Conservation (phyloP, 2,888 invertebrate genomes). For the Drosophila crucigera region DNA sequence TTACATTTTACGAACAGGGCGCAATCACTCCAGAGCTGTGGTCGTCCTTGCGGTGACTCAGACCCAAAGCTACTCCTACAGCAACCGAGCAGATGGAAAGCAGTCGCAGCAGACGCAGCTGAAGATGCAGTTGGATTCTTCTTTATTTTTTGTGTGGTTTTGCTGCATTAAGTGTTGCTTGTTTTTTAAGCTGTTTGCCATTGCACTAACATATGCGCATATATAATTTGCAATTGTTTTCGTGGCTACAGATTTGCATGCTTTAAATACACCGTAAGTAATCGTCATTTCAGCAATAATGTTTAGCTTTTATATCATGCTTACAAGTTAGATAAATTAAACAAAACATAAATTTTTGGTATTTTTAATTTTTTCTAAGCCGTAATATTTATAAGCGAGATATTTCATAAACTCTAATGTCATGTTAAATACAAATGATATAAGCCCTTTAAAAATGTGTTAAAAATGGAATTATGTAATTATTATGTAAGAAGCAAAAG, state of each 20-base stretch:
- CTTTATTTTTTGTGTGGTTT: constrained; percentile 9
- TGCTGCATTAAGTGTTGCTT: constrained; percentile 28
- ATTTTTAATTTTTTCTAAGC: not conserved
- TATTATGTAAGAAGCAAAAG: too few relatives aligned
- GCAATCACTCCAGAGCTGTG: constrained; percentile 70
- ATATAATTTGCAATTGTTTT: constrained; percentile 75
- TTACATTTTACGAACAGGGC: constrained; percentile 67
- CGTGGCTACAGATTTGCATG: constrained; percentile 62
- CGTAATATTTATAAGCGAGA: not conserved
- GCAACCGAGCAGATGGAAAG: constrained; percentile 1
- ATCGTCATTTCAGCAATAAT: not conserved
- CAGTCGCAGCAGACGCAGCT: constrained; percentile 20
- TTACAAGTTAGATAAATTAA: not conserved
- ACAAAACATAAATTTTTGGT: not conserved
- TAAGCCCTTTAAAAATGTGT: not conserved
- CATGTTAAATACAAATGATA: not conserved
- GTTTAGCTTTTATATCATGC: not conserved
- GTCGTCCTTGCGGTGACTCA: constrained; percentile 60
- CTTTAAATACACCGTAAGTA: constrained; percentile 31
- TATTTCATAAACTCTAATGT: not conserved
- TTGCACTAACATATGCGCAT: constrained; percentile 74
- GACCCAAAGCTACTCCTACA: constrained; percentile 24
- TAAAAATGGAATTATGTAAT: not conserved
- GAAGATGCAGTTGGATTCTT: constrained; percentile 28
- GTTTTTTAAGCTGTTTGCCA: constrained; percentile 56